These are phyloP conservation scores for Phyllotis vaccarum DNA, from an alignment of 2,797 vertebrate species.

Conservation along the genomic window DNA sequence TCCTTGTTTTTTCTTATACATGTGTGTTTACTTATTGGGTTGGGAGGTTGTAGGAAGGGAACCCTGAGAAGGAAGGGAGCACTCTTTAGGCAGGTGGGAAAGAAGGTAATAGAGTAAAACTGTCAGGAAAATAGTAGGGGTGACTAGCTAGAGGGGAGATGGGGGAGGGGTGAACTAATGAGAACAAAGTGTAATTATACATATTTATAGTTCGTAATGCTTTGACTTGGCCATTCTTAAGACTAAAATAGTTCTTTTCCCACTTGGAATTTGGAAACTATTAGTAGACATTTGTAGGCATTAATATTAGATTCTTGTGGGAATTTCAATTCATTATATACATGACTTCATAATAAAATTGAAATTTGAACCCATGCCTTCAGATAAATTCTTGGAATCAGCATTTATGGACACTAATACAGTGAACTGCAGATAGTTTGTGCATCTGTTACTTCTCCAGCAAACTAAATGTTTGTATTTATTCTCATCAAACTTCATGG, in stretches of 20 bases:
- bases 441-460: background rate
- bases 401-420: background rate
- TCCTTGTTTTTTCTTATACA: background rate
- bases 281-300: constrained; percentile 64
- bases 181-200: background rate
- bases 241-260: constrained; percentile 49
- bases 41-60: background rate
- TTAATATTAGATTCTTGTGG: constrained; percentile 56
- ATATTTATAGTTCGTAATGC: constrained; percentile 21
- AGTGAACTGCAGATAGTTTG: background rate
- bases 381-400: background rate
- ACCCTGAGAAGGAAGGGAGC: background rate
- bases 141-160: background rate
- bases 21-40: background rate
- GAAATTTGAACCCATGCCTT: background rate
- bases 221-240: constrained; percentile 50
- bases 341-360: constrained; percentile 14
- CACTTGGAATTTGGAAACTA: constrained; percentile 59
- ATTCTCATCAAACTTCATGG: background rate
- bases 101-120: background rate
- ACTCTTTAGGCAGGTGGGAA: background rate
- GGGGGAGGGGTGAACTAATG: background rate
- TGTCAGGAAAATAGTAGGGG: background rate
- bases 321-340: constrained; percentile 58
- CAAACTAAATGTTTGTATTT: background rate